phyloP scores from a whole-genome alignment of 2,113 vertebrate species.

The Pterocles orientalis region DNA sequence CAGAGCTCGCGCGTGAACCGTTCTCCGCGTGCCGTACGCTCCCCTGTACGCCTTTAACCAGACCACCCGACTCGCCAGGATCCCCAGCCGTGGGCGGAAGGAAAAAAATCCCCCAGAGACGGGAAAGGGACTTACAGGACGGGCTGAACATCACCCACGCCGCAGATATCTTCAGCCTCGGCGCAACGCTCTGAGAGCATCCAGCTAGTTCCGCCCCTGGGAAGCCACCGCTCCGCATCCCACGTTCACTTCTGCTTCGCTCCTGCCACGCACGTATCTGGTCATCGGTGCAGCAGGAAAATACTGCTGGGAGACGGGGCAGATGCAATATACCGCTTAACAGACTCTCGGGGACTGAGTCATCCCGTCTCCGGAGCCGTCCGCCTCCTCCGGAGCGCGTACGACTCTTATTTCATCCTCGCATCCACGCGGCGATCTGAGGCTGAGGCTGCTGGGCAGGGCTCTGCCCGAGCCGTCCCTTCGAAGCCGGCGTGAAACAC shows the following conservation, averaged over 20 bases:
- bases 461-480: neutral
- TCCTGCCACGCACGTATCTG: neutral
- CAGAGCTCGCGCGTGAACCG: accelerated
- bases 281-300: neutral
- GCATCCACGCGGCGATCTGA: accelerated
- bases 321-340: accelerated
- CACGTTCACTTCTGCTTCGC: conserved; percentile 11
- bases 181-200: neutral
- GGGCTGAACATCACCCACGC: neutral
- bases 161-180: neutral
- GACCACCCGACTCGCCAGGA: neutral
- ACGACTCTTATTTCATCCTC: accelerated
- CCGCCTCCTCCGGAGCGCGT: neutral
- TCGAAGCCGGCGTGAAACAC: neutral
- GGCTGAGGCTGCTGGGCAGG: accelerated
- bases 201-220: conserved; percentile 13
- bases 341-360: neutral
- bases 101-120: accelerated
- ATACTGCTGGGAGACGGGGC: neutral
- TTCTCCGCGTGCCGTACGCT: accelerated
- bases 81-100: accelerated
- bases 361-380: neutral
- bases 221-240: conserved; percentile 27
- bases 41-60: accelerated
- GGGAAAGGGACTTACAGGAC: conserved; percentile 6